Evolutionary conservation across 2,797 vertebrate species (phyloP).

Genomic region (Scarus forsteni): DNA sequence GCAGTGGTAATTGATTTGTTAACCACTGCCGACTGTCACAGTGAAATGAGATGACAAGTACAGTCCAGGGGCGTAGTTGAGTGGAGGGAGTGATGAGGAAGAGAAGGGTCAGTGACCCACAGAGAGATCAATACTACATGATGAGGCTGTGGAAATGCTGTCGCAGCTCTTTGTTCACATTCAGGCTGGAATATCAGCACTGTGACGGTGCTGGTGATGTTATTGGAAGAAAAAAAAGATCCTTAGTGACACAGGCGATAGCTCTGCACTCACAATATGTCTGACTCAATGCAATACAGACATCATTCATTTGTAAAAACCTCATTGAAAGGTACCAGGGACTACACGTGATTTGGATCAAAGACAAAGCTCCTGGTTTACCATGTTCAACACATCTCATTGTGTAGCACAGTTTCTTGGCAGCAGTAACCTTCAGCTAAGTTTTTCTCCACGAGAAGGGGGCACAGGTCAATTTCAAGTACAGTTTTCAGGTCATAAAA

Average conservation of each 20-base stretch:
- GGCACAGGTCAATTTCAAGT: slow-evolving; percentile 71
- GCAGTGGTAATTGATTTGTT: slow-evolving; percentile 73
- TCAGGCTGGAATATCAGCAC: slow-evolving; percentile 27
- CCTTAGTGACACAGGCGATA: slow-evolving; percentile 33
- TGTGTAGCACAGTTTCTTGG: slow-evolving; percentile 37
- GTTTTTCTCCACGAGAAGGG: slow-evolving; percentile 53
- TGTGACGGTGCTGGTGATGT: slow-evolving; percentile 30
- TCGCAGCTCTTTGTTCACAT: slow-evolving; percentile 52
- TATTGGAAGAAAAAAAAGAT: slow-evolving; percentile 38
- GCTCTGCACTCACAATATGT: too few species aligned
- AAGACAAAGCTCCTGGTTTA: slow-evolving; percentile 18
- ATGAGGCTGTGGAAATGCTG: slow-evolving; percentile 46
- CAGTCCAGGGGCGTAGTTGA: slow-evolving; percentile 38
- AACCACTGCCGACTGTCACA: slow-evolving; percentile 23
- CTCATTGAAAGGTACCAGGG: slow-evolving; percentile 47
- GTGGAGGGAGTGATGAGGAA: neutral
- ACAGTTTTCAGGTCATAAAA: slow-evolving; percentile 81
- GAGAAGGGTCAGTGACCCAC: slow-evolving; percentile 22
- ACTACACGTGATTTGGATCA: slow-evolving; percentile 30
- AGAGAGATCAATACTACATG: slow-evolving; percentile 59
- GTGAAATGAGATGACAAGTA: slow-evolving; percentile 60
- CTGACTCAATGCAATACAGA: too few species aligned
- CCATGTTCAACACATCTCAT: slow-evolving; percentile 9
- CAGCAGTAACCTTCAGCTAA: slow-evolving; percentile 37
- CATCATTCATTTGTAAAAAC: too few species aligned